Evolutionary conservation across 2,113 vertebrate species (phyloP).

Genomic region (Accipiter virgatus): DNA sequence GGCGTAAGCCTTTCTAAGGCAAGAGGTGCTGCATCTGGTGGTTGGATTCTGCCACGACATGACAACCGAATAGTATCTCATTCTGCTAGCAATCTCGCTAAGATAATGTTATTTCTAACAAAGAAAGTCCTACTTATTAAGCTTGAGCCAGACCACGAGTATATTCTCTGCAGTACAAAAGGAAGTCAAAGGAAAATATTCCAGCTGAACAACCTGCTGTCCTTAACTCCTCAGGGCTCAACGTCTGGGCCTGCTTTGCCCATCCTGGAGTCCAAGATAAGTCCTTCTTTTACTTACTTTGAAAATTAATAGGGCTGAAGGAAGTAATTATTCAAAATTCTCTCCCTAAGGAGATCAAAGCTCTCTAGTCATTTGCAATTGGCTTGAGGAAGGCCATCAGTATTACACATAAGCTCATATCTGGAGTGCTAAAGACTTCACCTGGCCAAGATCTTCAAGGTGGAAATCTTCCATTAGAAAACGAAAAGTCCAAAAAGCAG

Average conservation of each 20-base stretch:
- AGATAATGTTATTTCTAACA: neutral
- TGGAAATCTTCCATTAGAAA: neutral
- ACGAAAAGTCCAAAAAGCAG: neutral
- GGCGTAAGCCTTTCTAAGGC: neutral
- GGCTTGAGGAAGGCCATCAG: neutral
- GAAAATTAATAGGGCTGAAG: neutral
- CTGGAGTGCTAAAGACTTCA: neutral
- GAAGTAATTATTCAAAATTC: slow-evolving; percentile 9
- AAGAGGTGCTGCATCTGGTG: neutral
- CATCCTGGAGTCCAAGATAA: neutral
- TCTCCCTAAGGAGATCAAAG: neutral
- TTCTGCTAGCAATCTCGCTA: neutral
- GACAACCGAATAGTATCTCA: neutral
- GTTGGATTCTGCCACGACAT: neutral
- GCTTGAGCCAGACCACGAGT: neutral
- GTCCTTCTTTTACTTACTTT: neutral
- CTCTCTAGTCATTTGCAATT: neutral
- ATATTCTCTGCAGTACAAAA: neutral
- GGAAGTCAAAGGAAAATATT: neutral
- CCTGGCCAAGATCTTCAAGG: neutral
- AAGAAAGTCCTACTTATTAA: neutral
- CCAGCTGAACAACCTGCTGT: neutral
- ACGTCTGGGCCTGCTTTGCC: neutral
- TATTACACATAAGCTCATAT: neutral
- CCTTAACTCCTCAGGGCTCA: neutral